Evolutionary conservation across 2,113 vertebrate genomes (phyloP).

Genomic region (Rhinopomastus cyanomelas): DNA sequence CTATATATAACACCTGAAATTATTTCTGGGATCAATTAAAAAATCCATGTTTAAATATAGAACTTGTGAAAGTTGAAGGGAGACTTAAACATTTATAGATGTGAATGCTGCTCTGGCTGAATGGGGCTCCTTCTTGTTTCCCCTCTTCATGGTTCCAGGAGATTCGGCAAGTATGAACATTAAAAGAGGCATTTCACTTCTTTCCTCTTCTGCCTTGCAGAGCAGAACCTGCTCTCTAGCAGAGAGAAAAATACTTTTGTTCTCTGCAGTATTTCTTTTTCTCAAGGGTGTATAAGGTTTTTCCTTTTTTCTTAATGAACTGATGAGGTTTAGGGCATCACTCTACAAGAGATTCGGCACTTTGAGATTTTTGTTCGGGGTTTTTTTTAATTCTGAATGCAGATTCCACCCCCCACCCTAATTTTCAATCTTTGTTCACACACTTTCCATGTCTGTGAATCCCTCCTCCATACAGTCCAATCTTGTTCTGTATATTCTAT

Average conservation of each 20-base stretch:
- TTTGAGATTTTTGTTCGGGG: not conserved
- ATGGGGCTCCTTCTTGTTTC: not conserved
- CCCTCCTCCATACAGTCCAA: not conserved
- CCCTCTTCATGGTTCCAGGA: not conserved
- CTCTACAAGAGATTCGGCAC: not conserved
- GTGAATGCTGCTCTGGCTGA: not conserved
- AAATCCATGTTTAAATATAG: constrained; percentile 18
- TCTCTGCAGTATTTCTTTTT: not conserved
- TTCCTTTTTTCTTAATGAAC: constrained; percentile 3
- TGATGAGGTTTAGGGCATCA: not conserved
- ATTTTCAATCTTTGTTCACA: not conserved
- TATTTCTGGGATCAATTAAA: constrained; percentile 25
- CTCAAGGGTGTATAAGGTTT: not conserved
- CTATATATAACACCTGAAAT: not conserved
- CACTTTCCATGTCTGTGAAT: not conserved
- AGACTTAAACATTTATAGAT: constrained; percentile 17
- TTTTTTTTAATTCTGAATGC: not conserved
- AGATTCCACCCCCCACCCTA: not conserved
- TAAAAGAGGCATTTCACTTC: not conserved
- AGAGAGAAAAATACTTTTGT: not conserved
- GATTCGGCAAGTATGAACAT: not conserved
- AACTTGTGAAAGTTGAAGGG: not conserved
- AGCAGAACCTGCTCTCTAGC: not conserved
- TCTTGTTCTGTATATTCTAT: constrained; percentile 2
- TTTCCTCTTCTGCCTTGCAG: not conserved